phyloP scores from a whole-genome alignment of 2,888 invertebrate genomes.

The Parnassius orleans region DNA sequence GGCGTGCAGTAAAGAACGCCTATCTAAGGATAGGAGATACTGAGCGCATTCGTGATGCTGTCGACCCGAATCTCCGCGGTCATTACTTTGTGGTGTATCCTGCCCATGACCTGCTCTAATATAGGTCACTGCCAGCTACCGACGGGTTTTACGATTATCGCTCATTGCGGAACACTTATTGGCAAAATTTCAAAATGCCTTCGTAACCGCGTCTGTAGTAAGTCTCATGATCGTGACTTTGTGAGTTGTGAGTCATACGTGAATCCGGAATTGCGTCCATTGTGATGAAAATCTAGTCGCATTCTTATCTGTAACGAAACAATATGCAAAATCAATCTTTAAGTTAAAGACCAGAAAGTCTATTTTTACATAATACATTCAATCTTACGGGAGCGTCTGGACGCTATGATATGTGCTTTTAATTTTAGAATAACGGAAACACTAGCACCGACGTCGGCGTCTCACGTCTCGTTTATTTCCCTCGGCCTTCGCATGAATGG shows the following conservation, averaged over 20 bases:
- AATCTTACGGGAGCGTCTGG: conserved; percentile 44
- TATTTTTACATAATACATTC: conserved; percentile 38
- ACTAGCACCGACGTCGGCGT: conserved; percentile 41
- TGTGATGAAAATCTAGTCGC: conserved; percentile 54
- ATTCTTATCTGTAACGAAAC: conserved; percentile 30
- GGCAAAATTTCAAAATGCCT: conserved; percentile 75
- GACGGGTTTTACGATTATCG: conserved; percentile 74
- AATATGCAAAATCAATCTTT: conserved; percentile 8
- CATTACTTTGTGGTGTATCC: conserved; percentile 50
- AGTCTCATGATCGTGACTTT: conserved; percentile 57
- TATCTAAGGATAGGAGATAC: conserved; percentile 11
- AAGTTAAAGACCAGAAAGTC: conserved; percentile 43
- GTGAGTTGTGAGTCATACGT: conserved; percentile 55
- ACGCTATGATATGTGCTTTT: conserved; percentile 50
- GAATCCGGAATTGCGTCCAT: conserved; percentile 44
- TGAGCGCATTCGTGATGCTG: conserved; percentile 25
- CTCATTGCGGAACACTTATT: conserved; percentile 67
- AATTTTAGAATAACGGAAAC: conserved; percentile 77
- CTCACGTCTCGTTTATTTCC: conserved; percentile 56
- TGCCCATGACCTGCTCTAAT: conserved; percentile 69
- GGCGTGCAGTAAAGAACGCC: conserved; percentile 30
- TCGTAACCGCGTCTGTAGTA: conserved; percentile 71
- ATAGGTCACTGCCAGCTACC: conserved; percentile 70
- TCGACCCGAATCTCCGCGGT: conserved; percentile 37
- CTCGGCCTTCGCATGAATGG: conserved; percentile 73